These are phyloP conservation scores for Pseudonaja textilis DNA, from an alignment of 2,113 vertebrate genomes.

Conservation along the genomic window DNA sequence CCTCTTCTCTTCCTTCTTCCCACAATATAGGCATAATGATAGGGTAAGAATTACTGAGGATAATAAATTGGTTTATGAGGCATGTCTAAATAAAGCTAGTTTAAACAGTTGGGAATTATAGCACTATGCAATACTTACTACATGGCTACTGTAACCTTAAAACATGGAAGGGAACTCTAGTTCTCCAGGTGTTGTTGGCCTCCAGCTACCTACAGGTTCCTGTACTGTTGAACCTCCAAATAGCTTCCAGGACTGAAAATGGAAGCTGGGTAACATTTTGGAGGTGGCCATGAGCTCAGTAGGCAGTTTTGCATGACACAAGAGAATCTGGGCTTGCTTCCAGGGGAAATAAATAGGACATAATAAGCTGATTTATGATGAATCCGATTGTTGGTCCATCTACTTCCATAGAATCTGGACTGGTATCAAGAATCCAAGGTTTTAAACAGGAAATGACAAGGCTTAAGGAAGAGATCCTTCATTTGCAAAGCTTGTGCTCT, in stretches of 20 bases:
- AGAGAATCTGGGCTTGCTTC: background rate
- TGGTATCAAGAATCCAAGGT: no score
- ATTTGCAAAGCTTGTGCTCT: background rate
- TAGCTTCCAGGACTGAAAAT: background rate
- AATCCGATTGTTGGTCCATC: background rate
- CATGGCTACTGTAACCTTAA: background rate
- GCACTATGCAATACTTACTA: background rate
- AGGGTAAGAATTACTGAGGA: background rate
- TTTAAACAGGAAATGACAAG: background rate
- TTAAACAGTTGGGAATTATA: background rate
- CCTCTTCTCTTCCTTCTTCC: background rate
- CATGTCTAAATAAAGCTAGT: background rate
- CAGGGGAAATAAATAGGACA: background rate
- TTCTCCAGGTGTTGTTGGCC: background rate
- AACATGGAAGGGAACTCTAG: background rate
- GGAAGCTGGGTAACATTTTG: background rate
- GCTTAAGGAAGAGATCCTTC: background rate
- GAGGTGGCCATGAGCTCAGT: background rate
- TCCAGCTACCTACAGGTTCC: background rate
- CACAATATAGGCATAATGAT: background rate
- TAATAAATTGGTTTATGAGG: background rate
- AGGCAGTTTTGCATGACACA: background rate
- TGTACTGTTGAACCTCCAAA: background rate
- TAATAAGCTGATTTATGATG: background rate
- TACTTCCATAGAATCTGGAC: background rate